phyloP scores from a whole-genome alignment of 2,113 vertebrate species.

The Pelecanus crispus region DNA sequence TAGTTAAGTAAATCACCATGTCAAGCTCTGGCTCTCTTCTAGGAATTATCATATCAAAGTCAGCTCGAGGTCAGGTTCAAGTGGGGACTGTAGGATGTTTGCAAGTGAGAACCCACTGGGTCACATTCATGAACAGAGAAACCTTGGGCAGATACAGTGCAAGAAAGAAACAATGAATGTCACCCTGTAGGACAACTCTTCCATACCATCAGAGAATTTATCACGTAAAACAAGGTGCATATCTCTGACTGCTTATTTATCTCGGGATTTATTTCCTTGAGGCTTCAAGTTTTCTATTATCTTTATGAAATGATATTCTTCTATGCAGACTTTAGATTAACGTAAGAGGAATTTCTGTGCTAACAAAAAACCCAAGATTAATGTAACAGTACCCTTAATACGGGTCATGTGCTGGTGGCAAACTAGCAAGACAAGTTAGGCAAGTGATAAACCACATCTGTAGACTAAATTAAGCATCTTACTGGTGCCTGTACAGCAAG shows the following conservation, averaged over 20 bases:
- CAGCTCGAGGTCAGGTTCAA: not conserved
- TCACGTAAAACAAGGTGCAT: not conserved
- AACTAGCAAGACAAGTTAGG: not conserved
- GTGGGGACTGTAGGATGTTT: not conserved
- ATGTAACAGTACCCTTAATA: not conserved
- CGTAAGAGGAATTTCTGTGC: not conserved
- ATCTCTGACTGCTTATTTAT: conserved; percentile 19
- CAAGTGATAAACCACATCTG: not conserved
- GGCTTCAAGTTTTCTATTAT: not conserved
- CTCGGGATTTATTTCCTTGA: not conserved
- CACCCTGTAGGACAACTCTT: not conserved
- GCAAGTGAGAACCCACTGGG: not conserved
- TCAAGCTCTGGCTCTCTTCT: not conserved
- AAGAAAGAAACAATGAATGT: not conserved
- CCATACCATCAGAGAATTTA: not conserved
- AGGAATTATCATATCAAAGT: conserved; percentile 7
- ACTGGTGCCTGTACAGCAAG: not conserved
- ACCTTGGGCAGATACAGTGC: not conserved
- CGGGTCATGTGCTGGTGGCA: rapidly evolving
- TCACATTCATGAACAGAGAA: not conserved
- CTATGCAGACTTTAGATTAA: not conserved
- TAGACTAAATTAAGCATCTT: not conserved
- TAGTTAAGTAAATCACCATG: not conserved
- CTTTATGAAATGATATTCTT: conserved; percentile 2
- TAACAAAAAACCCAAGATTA: not conserved